Evolutionary conservation across 2,888 invertebrate genomes (phyloP), one percentile per base, ranked within the genome.

Genomic region (Amphimallon solstitiale): DNA sequence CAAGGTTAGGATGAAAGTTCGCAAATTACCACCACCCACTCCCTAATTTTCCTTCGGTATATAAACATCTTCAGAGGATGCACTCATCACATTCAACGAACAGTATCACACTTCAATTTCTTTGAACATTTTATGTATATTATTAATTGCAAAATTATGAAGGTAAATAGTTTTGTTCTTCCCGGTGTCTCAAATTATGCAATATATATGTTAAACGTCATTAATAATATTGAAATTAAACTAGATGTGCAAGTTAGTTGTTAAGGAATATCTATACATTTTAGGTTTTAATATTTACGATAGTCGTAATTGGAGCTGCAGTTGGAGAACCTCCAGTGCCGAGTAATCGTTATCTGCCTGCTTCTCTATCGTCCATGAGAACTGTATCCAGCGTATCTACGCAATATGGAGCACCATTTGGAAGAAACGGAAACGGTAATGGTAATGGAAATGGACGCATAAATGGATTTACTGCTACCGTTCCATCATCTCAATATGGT

Each of bases 291-390:
- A 48, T 77, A 46, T 70, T 75, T 45, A 51, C 75, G 4, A 49
- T 78, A 14, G 73, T 77, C 3, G 62, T 73, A 12, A 65, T 77
- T 15, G 75, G 78, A 4, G 15, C 78, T 12, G 78, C 73, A 2
- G 35, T 79, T 12, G 81, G 80, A 5, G 82, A 82, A 71, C 81
- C 81, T 6, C 81, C 81, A 70, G 78, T 77, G 35, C 81, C 81
- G 5, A 80, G 76, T 54, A 77, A 70, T 70, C 76, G 78, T 56
- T 81, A 81, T 71, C 70, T 81, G 2, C 81, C 81, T 1, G 71
- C 78, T 54, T 80, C 77, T 68, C 74, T 73, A 29, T 65, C 67
- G 34, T 65, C 67, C 14, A 67, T 64, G 52, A 64, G 66, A 34
- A 46, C 66, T 17, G 15, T 12, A 3, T 19, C 68, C 14, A 29